A percentile compares a stretch with the other conserved stretches of the same genome.
Conservation (phyloP, 1,140 invertebrate genomes). For the Magallana ariakensis region DNA sequence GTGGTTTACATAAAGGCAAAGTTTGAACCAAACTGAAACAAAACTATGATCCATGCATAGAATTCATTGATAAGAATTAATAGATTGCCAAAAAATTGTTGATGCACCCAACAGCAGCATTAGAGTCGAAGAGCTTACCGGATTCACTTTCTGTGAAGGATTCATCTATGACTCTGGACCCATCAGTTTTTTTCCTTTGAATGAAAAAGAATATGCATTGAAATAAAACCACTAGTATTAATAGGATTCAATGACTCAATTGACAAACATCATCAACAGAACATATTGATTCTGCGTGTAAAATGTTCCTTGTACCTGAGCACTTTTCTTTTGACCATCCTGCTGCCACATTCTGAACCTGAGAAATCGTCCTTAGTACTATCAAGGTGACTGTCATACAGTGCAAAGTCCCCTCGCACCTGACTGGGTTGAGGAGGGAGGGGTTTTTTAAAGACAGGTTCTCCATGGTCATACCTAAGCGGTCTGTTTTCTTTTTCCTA, state of each 20-base stretch:
- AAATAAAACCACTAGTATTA: not conserved
- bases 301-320: constrained; percentile 62
- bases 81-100: too few species aligned
- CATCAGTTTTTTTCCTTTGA: constrained; percentile 69
- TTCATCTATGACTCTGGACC: constrained; percentile 71
- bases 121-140: constrained; percentile 52
- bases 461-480: constrained; percentile 2
- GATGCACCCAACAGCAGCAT: too few species aligned
- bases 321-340: constrained; percentile 71
- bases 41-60: too few species aligned
- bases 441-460: constrained; percentile 38
- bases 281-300: too few species aligned
- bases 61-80: too few species aligned
- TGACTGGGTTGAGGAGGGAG: constrained; percentile 31
- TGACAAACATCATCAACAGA: too few species aligned
- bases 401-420: constrained; percentile 45
- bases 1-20: too few species aligned
- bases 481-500: constrained; percentile 59
- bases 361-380: constrained; percentile 65
- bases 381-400: constrained; percentile 57
- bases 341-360: constrained; percentile 68
- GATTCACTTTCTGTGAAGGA: constrained; percentile 73
- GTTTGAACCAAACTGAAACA: too few species aligned
- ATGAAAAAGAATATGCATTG: not conserved
- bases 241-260: too few species aligned